Base-by-base conservation (phyloP, 2,797 vertebrate genomes). In the Anas bahamensis region DNA sequence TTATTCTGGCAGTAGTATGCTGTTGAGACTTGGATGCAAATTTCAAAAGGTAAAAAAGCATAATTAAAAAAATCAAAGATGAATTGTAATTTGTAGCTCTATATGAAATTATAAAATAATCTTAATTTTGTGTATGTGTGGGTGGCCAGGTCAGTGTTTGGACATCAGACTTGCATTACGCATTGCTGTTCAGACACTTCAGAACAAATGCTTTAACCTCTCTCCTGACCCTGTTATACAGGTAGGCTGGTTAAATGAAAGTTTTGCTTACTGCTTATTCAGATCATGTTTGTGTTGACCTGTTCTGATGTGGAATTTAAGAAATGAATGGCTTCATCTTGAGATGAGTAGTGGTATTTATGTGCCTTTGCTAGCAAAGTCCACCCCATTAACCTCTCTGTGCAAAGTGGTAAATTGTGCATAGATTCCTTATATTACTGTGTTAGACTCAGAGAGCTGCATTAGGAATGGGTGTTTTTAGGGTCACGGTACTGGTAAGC, bases 311-410 rank as follows among this genome's bases (percentile, higher is more conserved):
- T 4, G 11, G 24, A 55, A 55, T 28, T 44, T 48, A 7, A 26
- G 15, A 59, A 76, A 68, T 8, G 1, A 68, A 76, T 9, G 31
- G 31, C 55, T 72, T 59, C 46, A n/a, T 8, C 13, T 29, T 17
- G 10, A 7, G 21, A 8, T 0, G 3, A 76, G 19, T 4, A 48
- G 29, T 10, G 33, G 29, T 48, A 28, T 22, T 39, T 6, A 1
- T 4, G 9, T 23, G 53, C 13, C 5, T 1, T 1, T 23, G 41
- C 29, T 70, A 13, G 28, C 52, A 19, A 78, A 50, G 41, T 21
- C 42, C 12, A 42, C 10, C 8, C 8, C 1, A 0, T 29, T 19
- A 48, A 23, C 8, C 21, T 21, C 53, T 53, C 55, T 65, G 52
- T 28, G 60, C 48, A 57, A 68, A n/a, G 50, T 19, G 21, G 23